Conservation (phyloP, 2,888 invertebrate species). For the Nomada ruficornis region DNA sequence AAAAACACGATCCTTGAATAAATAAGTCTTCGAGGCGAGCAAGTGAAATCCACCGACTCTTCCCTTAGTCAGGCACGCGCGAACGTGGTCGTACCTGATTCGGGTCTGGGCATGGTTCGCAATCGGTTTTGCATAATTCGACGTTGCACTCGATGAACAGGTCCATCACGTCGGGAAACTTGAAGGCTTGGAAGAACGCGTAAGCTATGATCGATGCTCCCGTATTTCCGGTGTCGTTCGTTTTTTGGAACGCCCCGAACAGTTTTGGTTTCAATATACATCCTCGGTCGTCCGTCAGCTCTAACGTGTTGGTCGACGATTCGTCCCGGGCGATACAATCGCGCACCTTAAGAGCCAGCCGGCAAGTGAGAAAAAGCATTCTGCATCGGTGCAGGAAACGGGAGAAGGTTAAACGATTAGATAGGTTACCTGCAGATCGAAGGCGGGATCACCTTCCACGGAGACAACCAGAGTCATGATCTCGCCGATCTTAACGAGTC, state of each 20-base stretch:
- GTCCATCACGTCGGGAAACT: conserved; percentile 94
- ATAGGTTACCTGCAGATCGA: conserved; percentile 87
- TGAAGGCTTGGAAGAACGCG: conserved; percentile 92
- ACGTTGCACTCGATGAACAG: conserved; percentile 93
- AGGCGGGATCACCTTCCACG: conserved; percentile 91
- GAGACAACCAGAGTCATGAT: conserved; percentile 92
- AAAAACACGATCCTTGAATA: conserved; percentile 23
- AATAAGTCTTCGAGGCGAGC: not conserved
- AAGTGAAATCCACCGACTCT: too few species aligned
- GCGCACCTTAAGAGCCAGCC: conserved; percentile 85
- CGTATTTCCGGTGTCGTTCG: conserved; percentile 89
- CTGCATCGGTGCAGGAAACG: too few species aligned
- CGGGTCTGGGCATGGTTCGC: conserved; percentile 89
- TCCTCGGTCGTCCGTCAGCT: conserved; percentile 90
- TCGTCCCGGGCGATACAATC: conserved; percentile 92
- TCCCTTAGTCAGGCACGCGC: not conserved
- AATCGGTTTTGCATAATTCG: conserved; percentile 92
- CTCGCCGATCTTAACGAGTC: conserved; percentile 92
- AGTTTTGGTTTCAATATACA: conserved; percentile 92
- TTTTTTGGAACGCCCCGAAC: conserved; percentile 93
- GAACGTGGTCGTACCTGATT: conserved; percentile 82
- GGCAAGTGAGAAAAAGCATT: not conserved
- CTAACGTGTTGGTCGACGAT: conserved; percentile 87
- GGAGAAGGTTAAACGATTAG: too few species aligned
- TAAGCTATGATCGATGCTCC: conserved; percentile 91